Evolutionary conservation across 2,797 vertebrate genomes (phyloP).

Genomic region (Gymnopithys bicolor): DNA sequence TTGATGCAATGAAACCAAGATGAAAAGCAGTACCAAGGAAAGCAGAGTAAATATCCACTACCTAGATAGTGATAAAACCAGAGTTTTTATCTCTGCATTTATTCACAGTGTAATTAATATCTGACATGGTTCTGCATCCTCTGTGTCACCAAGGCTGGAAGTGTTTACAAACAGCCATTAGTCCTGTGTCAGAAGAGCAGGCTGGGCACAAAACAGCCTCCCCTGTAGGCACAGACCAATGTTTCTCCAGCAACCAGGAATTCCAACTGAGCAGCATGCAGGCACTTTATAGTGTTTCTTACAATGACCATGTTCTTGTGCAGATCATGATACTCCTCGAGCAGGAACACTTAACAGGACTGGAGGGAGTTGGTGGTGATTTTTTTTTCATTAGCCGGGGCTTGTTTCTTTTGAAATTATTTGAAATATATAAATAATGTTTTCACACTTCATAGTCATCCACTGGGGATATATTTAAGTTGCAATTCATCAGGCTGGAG

Average conservation of each 20-base stretch:
- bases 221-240: conserved; percentile 17
- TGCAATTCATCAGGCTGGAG: neutral
- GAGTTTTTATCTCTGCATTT: neutral
- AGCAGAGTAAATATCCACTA: conserved; percentile 1
- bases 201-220: neutral
- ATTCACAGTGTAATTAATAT: conserved; percentile 35
- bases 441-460: conserved; percentile 15
- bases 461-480: conserved; percentile 21
- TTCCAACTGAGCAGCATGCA: neutral
- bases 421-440: conserved; percentile 47
- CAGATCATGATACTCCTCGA: neutral
- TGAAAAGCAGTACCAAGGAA: neutral
- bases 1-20: conserved; percentile 5
- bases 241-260: conserved; percentile 31
- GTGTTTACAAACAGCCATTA: conserved; percentile 19
- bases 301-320: neutral
- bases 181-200: neutral
- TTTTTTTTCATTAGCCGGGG: conserved; percentile 23
- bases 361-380: neutral
- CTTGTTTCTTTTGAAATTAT: conserved; percentile 38
- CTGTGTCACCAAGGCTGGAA: neutral
- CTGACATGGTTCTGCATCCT: neutral
- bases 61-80: neutral
- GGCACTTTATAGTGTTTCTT: neutral
- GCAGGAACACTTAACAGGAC: neutral